phyloP scores from a whole-genome alignment of 2,888 invertebrate genomes.

The Drosophila cracens region DNA sequence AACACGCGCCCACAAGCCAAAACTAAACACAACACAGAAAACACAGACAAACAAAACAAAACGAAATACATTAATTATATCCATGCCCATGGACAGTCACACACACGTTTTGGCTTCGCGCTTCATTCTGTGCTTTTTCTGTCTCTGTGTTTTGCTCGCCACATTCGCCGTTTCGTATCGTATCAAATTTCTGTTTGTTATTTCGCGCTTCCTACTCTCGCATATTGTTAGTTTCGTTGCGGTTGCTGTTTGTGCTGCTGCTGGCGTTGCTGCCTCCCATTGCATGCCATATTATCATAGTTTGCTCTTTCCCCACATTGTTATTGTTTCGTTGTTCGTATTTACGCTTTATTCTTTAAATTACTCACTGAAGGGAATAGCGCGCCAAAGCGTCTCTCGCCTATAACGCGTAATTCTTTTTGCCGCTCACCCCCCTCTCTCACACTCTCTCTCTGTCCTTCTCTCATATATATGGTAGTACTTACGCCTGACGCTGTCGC shows the following conservation, averaged over 20 bases:
- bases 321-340: slow-evolving; percentile 13
- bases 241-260: slow-evolving; percentile 8
- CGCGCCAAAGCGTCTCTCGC: slow-evolving; percentile 26
- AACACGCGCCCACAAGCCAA: slow-evolving; percentile 39
- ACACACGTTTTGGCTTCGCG: slow-evolving; percentile 33
- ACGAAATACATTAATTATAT: slow-evolving; percentile 25
- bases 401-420: slow-evolving; percentile 12
- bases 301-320: slow-evolving; percentile 10
- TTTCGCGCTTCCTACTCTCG: slow-evolving; percentile 27
- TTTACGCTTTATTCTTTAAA: slow-evolving; percentile 25
- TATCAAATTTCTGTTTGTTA: slow-evolving; percentile 39
- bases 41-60: slow-evolving; percentile 11
- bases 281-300: slow-evolving; percentile 29
- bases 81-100: slow-evolving; percentile 28
- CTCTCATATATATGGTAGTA: slow-evolving; percentile 23
- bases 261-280: slow-evolving; percentile 2
- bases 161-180: slow-evolving; percentile 44
- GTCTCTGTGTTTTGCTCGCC: slow-evolving; percentile 61
- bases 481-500: slow-evolving; percentile 51
- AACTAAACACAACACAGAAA: slow-evolving; percentile 28
- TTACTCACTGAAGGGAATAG: slow-evolving; percentile 7
- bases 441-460: background rate
- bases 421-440: background rate
- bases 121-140: slow-evolving; percentile 42
- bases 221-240: slow-evolving; percentile 12